Percentiles rank a stretch among this genome's conserved stretches.
These are phyloP conservation scores for Manis pentadactyla DNA, from an alignment of 2,797 vertebrate species.

Conservation along the genomic window DNA sequence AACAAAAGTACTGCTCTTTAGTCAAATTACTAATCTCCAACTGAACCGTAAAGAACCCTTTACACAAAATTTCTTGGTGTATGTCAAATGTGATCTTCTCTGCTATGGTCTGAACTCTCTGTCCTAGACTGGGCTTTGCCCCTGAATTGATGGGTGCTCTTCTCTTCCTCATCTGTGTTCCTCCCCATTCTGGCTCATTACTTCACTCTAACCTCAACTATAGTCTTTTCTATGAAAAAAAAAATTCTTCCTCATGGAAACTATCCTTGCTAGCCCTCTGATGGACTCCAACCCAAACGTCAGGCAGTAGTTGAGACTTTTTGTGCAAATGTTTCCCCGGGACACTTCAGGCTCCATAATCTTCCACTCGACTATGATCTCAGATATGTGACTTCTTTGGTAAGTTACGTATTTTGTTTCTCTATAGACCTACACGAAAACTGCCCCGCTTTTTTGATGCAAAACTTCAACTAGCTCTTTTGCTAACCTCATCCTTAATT, in stretches of 20 bases:
- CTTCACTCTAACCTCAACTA: neutral
- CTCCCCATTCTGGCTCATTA: neutral
- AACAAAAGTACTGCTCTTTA: conserved; percentile 7
- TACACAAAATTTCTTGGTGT: neutral
- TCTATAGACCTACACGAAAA: neutral
- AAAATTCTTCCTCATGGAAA: neutral
- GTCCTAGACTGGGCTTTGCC: neutral
- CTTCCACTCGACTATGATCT: neutral
- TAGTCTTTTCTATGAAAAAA: neutral
- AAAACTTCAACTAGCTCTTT: neutral
- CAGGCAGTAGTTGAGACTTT: neutral
- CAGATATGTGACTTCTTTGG: neutral
- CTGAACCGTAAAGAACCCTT: neutral
- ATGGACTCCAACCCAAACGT: neutral
- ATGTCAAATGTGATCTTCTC: neutral
- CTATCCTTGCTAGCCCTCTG: neutral
- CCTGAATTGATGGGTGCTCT: neutral
- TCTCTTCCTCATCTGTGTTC: neutral
- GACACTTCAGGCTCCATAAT: neutral
- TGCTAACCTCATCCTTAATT: neutral
- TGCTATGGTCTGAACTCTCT: neutral
- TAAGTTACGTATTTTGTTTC: neutral
- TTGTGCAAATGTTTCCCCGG: neutral
- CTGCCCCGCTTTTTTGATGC: neutral
- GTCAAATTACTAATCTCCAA: neutral